Evolutionary conservation across 2,888 invertebrate species (phyloP).

Genomic region (Drosophila emarginata): DNA sequence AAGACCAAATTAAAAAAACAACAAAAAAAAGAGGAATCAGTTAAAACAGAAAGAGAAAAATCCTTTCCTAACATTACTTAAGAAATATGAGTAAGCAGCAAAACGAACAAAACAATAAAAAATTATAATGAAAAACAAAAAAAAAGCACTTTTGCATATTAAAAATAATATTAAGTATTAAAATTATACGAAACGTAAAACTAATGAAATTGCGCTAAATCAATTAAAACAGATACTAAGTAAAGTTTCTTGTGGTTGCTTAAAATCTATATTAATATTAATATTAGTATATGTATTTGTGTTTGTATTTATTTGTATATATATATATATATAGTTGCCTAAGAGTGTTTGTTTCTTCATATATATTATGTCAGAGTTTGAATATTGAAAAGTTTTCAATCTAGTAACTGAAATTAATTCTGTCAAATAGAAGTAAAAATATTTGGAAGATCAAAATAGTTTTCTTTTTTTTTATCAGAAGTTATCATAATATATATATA

Average conservation of each 20-base stretch:
- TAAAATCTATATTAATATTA: constrained; percentile 27
- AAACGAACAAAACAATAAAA: not conserved
- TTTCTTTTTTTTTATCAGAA: too few relatives aligned
- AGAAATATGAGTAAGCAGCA: constrained; percentile 49
- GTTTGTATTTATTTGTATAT: not conserved
- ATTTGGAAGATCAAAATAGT: too few relatives aligned
- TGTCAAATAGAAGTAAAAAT: too few relatives aligned
- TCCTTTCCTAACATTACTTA: constrained; percentile 31
- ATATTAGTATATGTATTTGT: constrained; percentile 12
- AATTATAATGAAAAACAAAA: constrained; percentile 1
- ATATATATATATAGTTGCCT: constrained; percentile 8
- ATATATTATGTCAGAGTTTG: constrained; percentile 1
- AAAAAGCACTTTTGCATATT: not conserved
- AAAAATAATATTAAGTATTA: not conserved
- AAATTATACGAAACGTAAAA: not conserved
- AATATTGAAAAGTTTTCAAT: not conserved
- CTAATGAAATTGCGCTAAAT: constrained; percentile 62
- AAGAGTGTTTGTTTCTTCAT: not conserved
- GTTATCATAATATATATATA: too few relatives aligned
- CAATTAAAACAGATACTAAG: constrained; percentile 39
- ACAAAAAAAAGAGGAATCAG: not conserved
- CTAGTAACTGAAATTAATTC: too few relatives aligned
- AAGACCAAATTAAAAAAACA: constrained; percentile 5
- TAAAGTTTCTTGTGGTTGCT: constrained; percentile 26
- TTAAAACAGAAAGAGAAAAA: not conserved